These are phyloP conservation scores for Cheirogaleus major DNA, from an alignment of 2,797 vertebrate genomes.

Conservation along the genomic window DNA sequence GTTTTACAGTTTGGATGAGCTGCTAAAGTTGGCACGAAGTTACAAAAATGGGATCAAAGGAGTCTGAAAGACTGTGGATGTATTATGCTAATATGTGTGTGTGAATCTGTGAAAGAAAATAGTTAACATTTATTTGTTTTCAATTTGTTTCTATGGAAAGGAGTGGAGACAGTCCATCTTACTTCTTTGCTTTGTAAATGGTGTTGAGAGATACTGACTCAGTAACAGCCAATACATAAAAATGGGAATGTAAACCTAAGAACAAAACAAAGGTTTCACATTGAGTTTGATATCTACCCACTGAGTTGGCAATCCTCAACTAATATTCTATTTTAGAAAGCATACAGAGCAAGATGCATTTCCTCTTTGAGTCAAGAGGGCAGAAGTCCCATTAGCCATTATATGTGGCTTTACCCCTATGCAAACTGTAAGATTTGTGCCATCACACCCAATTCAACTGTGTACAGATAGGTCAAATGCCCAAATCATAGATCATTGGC, in stretches of 20 bases:
- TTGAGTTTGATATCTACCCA: neutral
- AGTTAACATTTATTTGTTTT: neutral
- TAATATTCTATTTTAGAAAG: neutral
- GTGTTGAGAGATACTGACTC: neutral
- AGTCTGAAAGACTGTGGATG: neutral
- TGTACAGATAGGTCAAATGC: neutral
- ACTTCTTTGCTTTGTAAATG: neutral
- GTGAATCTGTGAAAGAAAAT: slow-evolving; percentile 19
- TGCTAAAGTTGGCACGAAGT: slow-evolving; percentile 42
- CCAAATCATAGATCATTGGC: too few species aligned
- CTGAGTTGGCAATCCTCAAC: neutral
- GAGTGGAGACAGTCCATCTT: neutral
- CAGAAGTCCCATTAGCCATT: too few species aligned
- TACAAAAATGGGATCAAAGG: slow-evolving; percentile 22
- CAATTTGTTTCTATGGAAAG: slow-evolving; percentile 1
- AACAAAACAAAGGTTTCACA: neutral
- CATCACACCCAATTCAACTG: rapidly evolving
- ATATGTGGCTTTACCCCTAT: neutral
- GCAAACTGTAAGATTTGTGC: neutral
- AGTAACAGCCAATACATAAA: neutral
- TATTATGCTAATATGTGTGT: neutral
- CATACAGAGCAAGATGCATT: neutral
- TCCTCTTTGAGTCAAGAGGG: neutral
- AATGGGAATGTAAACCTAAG: neutral
- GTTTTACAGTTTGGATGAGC: slow-evolving; percentile 11